Base-by-base conservation (phyloP, 2,797 vertebrate species). In the Tragelaphus oryx region DNA sequence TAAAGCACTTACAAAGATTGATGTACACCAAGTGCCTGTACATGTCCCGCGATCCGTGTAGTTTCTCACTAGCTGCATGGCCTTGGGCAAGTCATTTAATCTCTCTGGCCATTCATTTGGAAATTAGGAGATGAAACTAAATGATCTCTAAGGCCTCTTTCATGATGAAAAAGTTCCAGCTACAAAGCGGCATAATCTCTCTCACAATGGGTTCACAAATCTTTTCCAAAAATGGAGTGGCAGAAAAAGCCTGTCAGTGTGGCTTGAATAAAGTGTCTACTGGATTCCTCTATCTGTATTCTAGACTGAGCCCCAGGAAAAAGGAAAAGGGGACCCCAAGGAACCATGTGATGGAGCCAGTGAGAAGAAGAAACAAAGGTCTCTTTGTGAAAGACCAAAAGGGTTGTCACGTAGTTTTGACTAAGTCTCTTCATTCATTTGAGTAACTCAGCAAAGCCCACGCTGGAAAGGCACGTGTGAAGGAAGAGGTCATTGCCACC, bases 221-320 rank as follows among this genome's bases (percentile, higher is more conserved):
- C 79, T 88, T 94, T 92, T 68, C 48, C 24, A 71, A 90, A 94
- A 93, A 68, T 52, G 46, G 37, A 78, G 37, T 46, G 28, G 78
- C 76, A 89, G 82, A 71, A 80, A 88, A 16, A 81, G 37, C n/a
- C 59, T 50, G 44, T 68, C 6, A 87, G 62, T 75, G 80, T 57
- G 10, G 50, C 54, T 79, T 85, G 55, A 91, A 95, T 84, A 89
- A 87, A 95, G 84, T 74, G 75, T 89, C 62, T 80, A 89, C 79
- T 79, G 30, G 92, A 93, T 78, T 68, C 92, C 48, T 60, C 30
- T 84, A 91, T 97, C 95, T 92, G 95, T 95, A 95, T 96, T 96
- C 96, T 76, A 95, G 48, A 87, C 97, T 93, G 75, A 57, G 18
- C 33, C 44, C 76, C 80, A 65, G 59, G 41, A 94, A 59, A 92